Base-by-base conservation (phyloP, 2,888 invertebrate species). In the Neocrepidodera transversa region DNA sequence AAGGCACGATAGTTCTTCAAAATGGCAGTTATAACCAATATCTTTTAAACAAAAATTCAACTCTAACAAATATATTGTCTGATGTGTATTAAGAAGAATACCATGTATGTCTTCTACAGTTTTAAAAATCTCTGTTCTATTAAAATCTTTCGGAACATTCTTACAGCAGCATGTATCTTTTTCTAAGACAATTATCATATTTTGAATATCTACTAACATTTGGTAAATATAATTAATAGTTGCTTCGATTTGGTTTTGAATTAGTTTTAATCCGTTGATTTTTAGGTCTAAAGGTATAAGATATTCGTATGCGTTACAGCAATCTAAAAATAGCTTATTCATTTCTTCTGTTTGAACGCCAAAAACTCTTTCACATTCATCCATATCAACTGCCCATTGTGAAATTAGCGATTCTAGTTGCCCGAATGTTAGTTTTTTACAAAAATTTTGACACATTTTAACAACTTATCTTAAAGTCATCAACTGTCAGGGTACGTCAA, bases 381-480 rank as follows among this genome's bases (percentile, higher is more conserved):
- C 54, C 13, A 45, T 54, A 13, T 45, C 36, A 6, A 26, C 35
- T 11, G 26, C 26, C 54, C 54, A 54, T 35, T 54, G 54, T 8
- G 54, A 54, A 28, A 54, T 26, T 8, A 54, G 8, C 4, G 35
- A 36, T 45, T 47, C 45, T 11, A 54, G 14, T 13, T 54, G 23
- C 5, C 23, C 26, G n/a, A 54, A 54, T 16, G 45, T 54, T 23
- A 36, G 5, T 17, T 20, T 18, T 10, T 16, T 18, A 54, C 54
- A n/a, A 28, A 13, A 54, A 54, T 54, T 54, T 54, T 13, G 28
- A 16, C 10, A 14, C 54, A 54, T 54, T 45, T 54, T 47, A 20
- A 6, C 5, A 28, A 8, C n/a, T n/a, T n/a, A n/a, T n/a, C n/a
- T n/a, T n/a, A n/a, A n/a, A n/a, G n/a, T n/a, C n/a, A n/a, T n/a